Evolutionary conservation across 2,113 vertebrate genomes (phyloP).

Genomic region (Periophthalmus modestus): DNA sequence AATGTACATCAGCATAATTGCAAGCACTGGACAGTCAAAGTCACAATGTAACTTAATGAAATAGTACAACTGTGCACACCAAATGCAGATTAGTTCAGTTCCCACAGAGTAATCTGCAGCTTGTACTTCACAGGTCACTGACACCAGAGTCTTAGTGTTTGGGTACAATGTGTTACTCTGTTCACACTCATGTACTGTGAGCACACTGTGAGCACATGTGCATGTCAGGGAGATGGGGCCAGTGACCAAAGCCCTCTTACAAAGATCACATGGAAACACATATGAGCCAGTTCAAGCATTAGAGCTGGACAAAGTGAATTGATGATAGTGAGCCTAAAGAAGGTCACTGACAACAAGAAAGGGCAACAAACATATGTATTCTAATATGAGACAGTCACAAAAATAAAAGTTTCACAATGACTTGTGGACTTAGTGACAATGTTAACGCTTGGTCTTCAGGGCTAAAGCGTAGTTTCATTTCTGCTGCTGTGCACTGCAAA

Average conservation of each 20-base stretch:
- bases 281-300: no score
- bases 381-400: not conserved
- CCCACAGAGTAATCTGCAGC: not conserved
- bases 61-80: not conserved
- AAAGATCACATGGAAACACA: not conserved
- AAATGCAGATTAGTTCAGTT: not conserved
- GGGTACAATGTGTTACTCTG: not conserved
- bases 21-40: not conserved
- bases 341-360: not conserved
- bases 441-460: not conserved
- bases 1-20: not conserved
- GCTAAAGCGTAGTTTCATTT: slow-evolving; percentile 1
- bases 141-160: not conserved
- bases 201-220: not conserved
- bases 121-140: slow-evolving; percentile 1
- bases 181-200: not conserved
- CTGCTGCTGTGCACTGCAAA: not conserved
- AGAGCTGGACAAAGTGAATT: not conserved
- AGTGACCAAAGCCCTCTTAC: not conserved
- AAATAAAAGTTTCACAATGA: not conserved
- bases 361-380: not conserved
- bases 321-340: not conserved
- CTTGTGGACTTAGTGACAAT: not conserved
- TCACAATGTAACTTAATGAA: not conserved
- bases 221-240: not conserved